Evolutionary conservation across 2,113 vertebrate species (phyloP), one percentile per base, ranked within the genome.

Genomic region (Gobius niger): DNA sequence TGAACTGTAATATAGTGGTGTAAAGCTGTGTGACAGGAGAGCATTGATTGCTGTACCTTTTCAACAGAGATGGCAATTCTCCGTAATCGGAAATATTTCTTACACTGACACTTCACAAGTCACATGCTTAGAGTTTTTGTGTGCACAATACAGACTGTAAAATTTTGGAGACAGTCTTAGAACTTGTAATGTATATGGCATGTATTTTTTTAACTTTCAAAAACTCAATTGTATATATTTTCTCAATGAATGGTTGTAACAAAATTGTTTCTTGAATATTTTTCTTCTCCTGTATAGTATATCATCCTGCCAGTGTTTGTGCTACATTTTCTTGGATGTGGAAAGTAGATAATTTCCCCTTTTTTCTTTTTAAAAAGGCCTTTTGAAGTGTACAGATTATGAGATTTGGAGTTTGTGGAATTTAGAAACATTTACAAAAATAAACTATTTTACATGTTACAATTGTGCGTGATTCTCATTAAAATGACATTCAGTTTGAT

Each of bases 361-460:
- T 14, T 14, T 67, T 47, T 80, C 69, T 77, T 84, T 88, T 87
- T 82, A 68, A 94, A 96, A 91, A 91, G 91, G 91, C 93, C 95
- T 93, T 98, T 97, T 97, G 94, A 95, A 95, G 95, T 97, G 96
- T 96, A 96, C 95, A 98, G 95, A 96, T 93, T 97, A 95, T 95
- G 96, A 96, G 94, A 93, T 97, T 97, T 97, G 96, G 94, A 97
- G 95, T 97, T 97, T 96, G 96, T 97, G 96, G 94, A 98, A 95
- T 93, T 98, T 98, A 98, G 96, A 96, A 97, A 94, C 96, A 98
- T 98, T 99, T 99, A 98, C 96, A 96, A 97, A 97, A 98, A 98
- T 98, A 99, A 95, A 99, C 96, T 99, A 99, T 99, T 99, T 99
- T 99, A 99, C 97, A 96, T 92, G 91, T 92, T 89, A 19, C n/a